Percentiles rank a stretch among this genome's conserved stretches.
Evolutionary conservation across 2,888 invertebrate species (phyloP).

Genomic region (Phlogophora meticulosa): DNA sequence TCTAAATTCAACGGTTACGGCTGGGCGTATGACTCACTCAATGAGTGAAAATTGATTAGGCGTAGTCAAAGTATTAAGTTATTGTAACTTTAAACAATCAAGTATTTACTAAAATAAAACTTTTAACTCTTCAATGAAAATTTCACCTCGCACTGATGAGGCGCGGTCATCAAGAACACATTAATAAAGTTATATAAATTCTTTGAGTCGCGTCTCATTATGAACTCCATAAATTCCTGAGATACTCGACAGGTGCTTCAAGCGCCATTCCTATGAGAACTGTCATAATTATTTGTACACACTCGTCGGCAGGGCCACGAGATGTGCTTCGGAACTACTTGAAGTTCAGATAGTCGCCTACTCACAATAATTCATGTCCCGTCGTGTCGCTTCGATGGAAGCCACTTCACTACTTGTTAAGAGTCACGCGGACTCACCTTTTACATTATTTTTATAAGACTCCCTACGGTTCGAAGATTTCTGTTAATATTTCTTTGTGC

Average conservation of each 20-base stretch:
- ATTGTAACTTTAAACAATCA: constrained; percentile 46
- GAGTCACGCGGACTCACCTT: constrained; percentile 80
- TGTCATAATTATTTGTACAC: constrained; percentile 86
- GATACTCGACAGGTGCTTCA: constrained; percentile 75
- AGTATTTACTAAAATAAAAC: constrained; percentile 39
- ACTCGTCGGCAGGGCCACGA: constrained; percentile 71
- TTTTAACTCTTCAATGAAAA: constrained; percentile 51
- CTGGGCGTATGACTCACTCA: too few relatives aligned
- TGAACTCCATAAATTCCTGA: constrained; percentile 63
- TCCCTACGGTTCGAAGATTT: constrained; percentile 59
- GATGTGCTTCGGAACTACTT: constrained; percentile 81
- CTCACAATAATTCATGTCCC: constrained; percentile 83
- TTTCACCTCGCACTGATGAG: constrained; percentile 49
- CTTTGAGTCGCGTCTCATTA: constrained; percentile 62
- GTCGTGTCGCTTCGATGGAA: constrained; percentile 74
- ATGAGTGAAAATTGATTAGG: constrained; percentile 1
- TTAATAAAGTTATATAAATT: constrained; percentile 66
- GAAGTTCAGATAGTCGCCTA: constrained; percentile 79
- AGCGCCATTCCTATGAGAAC: constrained; percentile 81
- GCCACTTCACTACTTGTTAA: constrained; percentile 83
- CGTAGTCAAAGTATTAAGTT: constrained; percentile 29
- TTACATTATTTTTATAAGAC: constrained; percentile 79
- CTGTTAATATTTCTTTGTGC: constrained; percentile 44
- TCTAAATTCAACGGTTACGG: too few relatives aligned
- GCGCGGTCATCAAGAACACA: constrained; percentile 57